Evolutionary conservation across 1,140 invertebrate species (phyloP).

Genomic region (Trichoplusia ni): DNA sequence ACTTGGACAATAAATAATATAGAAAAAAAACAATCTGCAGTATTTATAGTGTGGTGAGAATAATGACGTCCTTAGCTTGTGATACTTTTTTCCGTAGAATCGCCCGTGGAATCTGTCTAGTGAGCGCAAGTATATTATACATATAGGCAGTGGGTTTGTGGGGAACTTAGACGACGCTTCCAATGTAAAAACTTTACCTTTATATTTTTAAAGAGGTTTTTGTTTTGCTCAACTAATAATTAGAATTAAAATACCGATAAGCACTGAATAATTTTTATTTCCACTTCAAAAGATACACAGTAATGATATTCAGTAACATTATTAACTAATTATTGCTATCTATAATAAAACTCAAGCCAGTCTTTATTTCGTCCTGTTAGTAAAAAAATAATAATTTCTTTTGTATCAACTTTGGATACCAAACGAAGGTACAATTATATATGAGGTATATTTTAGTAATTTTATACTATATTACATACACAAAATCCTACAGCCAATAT

Average conservation of each 20-base stretch:
- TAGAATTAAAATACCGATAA: background rate
- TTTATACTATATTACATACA: background rate
- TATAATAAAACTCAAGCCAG: slow-evolving; percentile 24
- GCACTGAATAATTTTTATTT: slow-evolving; percentile 23
- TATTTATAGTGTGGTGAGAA: no score
- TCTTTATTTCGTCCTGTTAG: slow-evolving; percentile 5
- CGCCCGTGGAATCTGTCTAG: no score
- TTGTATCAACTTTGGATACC: slow-evolving; percentile 1
- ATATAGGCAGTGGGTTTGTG: no score
- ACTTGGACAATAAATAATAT: no score
- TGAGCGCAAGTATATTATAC: no score
- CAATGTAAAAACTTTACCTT: background rate
- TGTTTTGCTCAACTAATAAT: background rate
- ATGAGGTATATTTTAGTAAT: background rate
- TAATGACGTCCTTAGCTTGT: no score
- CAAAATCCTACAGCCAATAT: background rate
- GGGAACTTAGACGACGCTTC: no score
- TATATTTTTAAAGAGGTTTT: background rate
- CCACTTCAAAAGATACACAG: slow-evolving; percentile 19
- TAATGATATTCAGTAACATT: slow-evolving; percentile 2
- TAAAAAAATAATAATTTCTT: slow-evolving; percentile 27
- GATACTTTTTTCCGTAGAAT: no score
- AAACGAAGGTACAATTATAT: slow-evolving; percentile 1
- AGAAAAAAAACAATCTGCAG: no score
- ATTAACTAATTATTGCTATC: slow-evolving; percentile 30